These are phyloP conservation scores for Napeogenes inachia DNA, from an alignment of 2,888 invertebrate species.

Conservation along the genomic window DNA sequence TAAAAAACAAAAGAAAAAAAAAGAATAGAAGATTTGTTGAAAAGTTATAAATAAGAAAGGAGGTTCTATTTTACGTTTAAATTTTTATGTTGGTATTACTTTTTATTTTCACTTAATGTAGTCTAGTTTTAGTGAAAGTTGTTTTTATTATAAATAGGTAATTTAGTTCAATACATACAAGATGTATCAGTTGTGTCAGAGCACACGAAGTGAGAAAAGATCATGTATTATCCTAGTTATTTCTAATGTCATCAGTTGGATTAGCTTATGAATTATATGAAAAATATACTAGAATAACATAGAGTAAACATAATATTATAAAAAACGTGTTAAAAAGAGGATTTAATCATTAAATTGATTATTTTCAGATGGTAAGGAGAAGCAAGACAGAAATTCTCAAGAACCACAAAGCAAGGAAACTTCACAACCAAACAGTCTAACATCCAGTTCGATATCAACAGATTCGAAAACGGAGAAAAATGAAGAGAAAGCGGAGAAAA, in stretches of 20 bases:
- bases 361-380: conserved; percentile 55
- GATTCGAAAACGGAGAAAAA: conserved; percentile 57
- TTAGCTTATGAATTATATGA: no score
- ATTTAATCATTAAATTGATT: background rate
- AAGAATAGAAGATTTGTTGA: conserved; percentile 13
- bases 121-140: background rate
- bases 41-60: conserved; percentile 10
- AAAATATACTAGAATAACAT: no score
- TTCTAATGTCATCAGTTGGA: no score
- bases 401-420: conserved; percentile 64
- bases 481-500: conserved; percentile 32
- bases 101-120: conserved; percentile 18
- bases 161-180: no score
- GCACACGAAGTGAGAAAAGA: no score
- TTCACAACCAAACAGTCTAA: conserved; percentile 65
- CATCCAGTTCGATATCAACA: conserved; percentile 65
- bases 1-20: conserved; percentile 28
- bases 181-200: background rate
- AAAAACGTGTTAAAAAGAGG: no score
- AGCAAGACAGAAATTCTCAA: conserved; percentile 56
- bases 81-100: conserved; percentile 27
- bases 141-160: no score
- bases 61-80: conserved; percentile 30
- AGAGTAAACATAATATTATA: no score
- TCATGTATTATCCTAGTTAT: no score